phyloP scores from a whole-genome alignment of 1,140 invertebrate genomes.

The Pogonognathellus flavescens region DNA sequence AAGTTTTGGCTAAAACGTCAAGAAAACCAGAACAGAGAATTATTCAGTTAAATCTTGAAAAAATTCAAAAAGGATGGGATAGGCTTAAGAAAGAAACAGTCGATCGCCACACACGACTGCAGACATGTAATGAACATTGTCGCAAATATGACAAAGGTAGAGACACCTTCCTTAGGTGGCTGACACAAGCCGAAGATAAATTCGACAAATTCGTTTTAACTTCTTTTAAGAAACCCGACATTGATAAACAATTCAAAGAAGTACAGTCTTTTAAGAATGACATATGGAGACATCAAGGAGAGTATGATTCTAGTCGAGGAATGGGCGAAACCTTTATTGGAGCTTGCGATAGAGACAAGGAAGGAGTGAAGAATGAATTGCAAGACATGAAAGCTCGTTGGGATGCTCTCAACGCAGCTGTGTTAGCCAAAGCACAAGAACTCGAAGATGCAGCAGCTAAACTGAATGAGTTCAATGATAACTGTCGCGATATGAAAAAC shows the following conservation, averaged over 20 bases:
- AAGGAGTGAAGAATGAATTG: constrained; percentile 86
- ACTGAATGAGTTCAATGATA: constrained; percentile 86
- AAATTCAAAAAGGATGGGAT: constrained; percentile 90
- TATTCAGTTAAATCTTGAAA: constrained; percentile 82
- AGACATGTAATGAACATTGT: constrained; percentile 90
- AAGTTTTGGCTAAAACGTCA: constrained; percentile 75
- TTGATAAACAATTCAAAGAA: constrained; percentile 91
- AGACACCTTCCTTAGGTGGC: constrained; percentile 89
- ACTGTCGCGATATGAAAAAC: constrained; percentile 84
- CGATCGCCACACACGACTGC: constrained; percentile 84
- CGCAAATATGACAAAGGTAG: constrained; percentile 88
- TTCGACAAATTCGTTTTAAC: constrained; percentile 83
- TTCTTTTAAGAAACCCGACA: constrained; percentile 83
- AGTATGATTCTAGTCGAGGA: constrained; percentile 89
- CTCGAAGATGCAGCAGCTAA: constrained; percentile 87
- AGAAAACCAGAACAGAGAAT: constrained; percentile 71
- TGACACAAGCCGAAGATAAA: constrained; percentile 88
- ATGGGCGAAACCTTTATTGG: constrained; percentile 84
- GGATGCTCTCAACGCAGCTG: constrained; percentile 87
- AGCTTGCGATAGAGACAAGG: constrained; percentile 77
- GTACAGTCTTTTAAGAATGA: constrained; percentile 92
- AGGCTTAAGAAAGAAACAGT: constrained; percentile 87
- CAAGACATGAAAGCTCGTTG: constrained; percentile 85
- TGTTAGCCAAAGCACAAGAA: constrained; percentile 77
- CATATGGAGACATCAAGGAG: constrained; percentile 89